Evolutionary conservation across 53 echinoderm and acorn worm genomes (phyloP).

Genomic region (Glandiceps talaboti): DNA sequence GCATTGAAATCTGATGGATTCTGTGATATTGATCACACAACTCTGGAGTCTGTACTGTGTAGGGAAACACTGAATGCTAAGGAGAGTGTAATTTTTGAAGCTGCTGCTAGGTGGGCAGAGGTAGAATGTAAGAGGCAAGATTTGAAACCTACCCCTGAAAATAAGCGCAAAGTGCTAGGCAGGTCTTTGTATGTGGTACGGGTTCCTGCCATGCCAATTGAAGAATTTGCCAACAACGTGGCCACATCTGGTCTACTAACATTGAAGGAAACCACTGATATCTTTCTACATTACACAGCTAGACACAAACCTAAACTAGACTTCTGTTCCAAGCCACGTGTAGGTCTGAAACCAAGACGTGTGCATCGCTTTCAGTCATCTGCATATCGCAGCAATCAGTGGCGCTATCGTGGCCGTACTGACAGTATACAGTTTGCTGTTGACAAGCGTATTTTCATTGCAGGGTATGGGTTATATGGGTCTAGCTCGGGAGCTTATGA

Average conservation of each 20-base stretch:
- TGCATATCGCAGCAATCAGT: conserved; percentile 92
- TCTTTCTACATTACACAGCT: conserved; percentile 76
- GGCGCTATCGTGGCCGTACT: conserved; percentile 91
- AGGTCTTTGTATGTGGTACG: conserved; percentile 74
- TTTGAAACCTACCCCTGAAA: conserved; percentile 50
- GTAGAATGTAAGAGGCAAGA: conserved; percentile 67
- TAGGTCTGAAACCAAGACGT: conserved; percentile 66
- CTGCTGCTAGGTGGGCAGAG: conserved; percentile 74
- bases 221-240: conserved; percentile 80
- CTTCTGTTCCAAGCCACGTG: conserved; percentile 51
- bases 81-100: conserved; percentile 86
- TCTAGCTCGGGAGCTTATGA: conserved; percentile 86
- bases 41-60: conserved; percentile 64
- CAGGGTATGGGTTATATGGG: conserved; percentile 89
- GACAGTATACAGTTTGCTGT: conserved; percentile 99
- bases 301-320: conserved; percentile 71
- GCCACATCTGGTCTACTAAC: conserved; percentile 72
- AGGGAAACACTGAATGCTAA: conserved; percentile 94
- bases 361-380: conserved; percentile 98
- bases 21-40: conserved; percentile 75
- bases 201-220: conserved; percentile 83
- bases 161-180: conserved; percentile 73
- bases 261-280: conserved; percentile 72
- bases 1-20: conserved; percentile 90
- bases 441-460: conserved; percentile 82